Evolutionary conservation across 2,888 invertebrate genomes (phyloP), one percentile per base, ranked within the genome.

Genomic region (Cryptocheilus praepositus): DNA sequence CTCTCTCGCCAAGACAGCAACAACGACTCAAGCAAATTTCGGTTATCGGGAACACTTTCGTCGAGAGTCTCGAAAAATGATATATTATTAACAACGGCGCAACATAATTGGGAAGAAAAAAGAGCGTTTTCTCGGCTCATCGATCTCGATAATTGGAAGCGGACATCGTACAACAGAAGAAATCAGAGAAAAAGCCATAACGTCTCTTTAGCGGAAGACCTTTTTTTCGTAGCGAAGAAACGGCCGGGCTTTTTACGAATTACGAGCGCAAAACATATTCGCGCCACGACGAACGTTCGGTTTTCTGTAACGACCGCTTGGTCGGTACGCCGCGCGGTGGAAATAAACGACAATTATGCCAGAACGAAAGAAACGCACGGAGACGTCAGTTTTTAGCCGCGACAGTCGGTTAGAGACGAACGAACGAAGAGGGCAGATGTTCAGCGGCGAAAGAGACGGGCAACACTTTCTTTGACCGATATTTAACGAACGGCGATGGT

Each of bases 41-140:
- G 69, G 8, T 36, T 36, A 36, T 69, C 56, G 64, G 46, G 73
- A 69, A 77, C 66, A 77, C 77, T 77, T 77, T 77, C 77, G 66
- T 75, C 15, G 53, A 19, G 11, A 16, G 28, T 61, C 52, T 22
- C 22, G 59, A 25, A 16, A 77, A 69, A 77, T 68, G 60, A 52
- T 43, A 43, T 21, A 7, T 67, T 57, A 60, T 68, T 70, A 72
- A 5, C 16, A 1, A 18, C n/a, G 49, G 11, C 49, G 49, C 18
- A 18, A 18, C 49, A 8, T 49, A 49, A 49, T 53, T 52, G 13
- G 44, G 43, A 65, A 64, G 49, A 53, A 21, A 62, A 49, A 56
- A 43, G 25, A 8, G 15, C 1, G 13, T 19, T 15, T 15, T 13
- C 18, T 57, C 18, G 36, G n/a, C 21, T 16, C n/a, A 45, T 57